Conservation (phyloP, 1,140 invertebrate species). For the Apis florea region DNA sequence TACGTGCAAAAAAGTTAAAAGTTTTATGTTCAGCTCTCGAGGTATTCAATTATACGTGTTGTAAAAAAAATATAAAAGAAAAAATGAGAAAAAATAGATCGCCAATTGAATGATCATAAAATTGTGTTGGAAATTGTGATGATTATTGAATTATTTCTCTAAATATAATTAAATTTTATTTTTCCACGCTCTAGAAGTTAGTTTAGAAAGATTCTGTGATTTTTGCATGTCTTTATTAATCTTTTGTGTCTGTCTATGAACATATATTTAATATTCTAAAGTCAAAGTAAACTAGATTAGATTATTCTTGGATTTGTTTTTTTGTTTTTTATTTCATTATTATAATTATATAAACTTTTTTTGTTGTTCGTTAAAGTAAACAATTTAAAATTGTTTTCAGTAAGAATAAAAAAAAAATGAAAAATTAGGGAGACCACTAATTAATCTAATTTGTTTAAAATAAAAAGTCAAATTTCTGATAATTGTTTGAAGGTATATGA, state of each 20-base stretch:
- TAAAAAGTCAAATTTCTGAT: too few species aligned
- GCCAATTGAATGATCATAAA: conserved; percentile 32
- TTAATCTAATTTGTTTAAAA: too few species aligned
- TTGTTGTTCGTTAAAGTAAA: not conserved
- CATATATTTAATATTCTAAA: too few species aligned
- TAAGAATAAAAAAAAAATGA: not conserved
- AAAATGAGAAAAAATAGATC: conserved; percentile 24
- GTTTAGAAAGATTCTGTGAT: not conserved
- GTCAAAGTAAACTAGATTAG: too few species aligned
- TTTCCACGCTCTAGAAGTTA: not conserved
- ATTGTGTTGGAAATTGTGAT: conserved; percentile 44
- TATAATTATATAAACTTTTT: too few species aligned
- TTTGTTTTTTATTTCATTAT: too few species aligned
- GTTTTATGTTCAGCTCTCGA: conserved; percentile 46
- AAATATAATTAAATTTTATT: conserved; percentile 13
- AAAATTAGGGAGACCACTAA: too few species aligned
- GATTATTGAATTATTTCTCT: not conserved
- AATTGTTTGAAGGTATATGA: too few species aligned
- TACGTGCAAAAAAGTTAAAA: conserved; percentile 2
- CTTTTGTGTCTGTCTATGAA: not conserved
- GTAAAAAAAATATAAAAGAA: conserved; percentile 51
- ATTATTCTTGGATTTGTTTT: too few species aligned
- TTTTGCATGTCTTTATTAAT: not conserved
- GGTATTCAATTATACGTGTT: conserved; percentile 7
- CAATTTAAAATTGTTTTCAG: not conserved